Evolutionary conservation across 2,797 vertebrate species (phyloP).

Genomic region (Lepus oiostolus): DNA sequence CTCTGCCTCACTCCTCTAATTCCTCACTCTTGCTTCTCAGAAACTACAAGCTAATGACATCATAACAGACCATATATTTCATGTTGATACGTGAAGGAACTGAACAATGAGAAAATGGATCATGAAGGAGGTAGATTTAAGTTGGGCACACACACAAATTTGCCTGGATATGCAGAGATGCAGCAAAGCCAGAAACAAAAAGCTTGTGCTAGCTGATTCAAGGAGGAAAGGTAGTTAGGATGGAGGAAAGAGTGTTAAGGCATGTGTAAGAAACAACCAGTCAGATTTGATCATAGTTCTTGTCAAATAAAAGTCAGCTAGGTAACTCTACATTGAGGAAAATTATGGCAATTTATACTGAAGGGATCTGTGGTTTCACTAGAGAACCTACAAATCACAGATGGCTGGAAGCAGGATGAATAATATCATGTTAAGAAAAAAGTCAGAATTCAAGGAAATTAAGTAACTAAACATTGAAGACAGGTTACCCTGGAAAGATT

Average conservation of each 20-base stretch:
- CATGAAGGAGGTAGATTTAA: not conserved
- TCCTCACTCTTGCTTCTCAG: not conserved
- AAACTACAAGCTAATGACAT: not conserved
- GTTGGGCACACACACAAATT: not conserved
- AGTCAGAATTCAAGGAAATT: not conserved
- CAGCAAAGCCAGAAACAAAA: not conserved
- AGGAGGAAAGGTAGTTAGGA: not conserved
- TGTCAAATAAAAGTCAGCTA: not conserved
- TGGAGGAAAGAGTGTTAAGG: not conserved
- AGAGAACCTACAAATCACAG: not conserved
- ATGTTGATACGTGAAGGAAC: not conserved
- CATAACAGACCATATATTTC: too few species aligned
- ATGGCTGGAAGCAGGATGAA: too few species aligned
- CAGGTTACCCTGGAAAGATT: not conserved
- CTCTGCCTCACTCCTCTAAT: not conserved
- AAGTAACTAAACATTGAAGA: not conserved
- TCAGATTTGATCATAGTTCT: too few species aligned
- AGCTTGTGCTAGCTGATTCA: not conserved
- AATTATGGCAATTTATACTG: not conserved
- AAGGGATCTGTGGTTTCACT: not conserved
- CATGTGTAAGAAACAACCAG: not conserved
- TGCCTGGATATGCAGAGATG: not conserved
- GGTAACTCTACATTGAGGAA: not conserved
- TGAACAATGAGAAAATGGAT: not conserved
- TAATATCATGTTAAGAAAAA: too few species aligned